Evolutionary conservation across 2,888 invertebrate species (phyloP), one percentile per base, ranked within the genome.

Genomic region (Patella pellucida): DNA sequence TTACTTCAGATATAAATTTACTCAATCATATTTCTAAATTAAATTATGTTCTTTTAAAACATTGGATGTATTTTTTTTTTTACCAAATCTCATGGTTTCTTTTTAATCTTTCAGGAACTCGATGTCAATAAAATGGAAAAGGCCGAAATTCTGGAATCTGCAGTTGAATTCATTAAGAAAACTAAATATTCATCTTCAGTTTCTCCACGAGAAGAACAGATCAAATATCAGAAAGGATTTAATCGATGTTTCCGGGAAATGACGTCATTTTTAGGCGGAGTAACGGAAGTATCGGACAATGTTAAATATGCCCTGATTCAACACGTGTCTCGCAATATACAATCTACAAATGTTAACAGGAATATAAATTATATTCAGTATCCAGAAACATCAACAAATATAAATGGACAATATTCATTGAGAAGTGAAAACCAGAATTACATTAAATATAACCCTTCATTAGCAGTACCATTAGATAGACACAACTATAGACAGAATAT

Each of bases 161-260:
- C 62, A 23, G 62, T 62, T 19, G 62, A 23, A 23, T 62, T 62
- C 14, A 62, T 62, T 23, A 62, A 62, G 62, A 62, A 62, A 14
- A 62, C 62, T 62, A 62, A 23, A 62, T 62, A 62, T 62, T 23
- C 62, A 62, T 9, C 23, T n/a, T n/a, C n/a, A n/a, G n/a, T n/a
- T n/a, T n/a, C n/a, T 12, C n/a, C 62, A n/a, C 19, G 19, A 62
- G 62, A 62, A 62, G 23, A 62, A 12, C 62, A 62, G 5, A 23
- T 23, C 19, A 16, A 19, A 62, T 62, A 23, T 62, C n/a, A 62
- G 14, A 62, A 11, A 62, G 62, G 62, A 62, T 62, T 19, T 14
- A 23, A 3, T 23, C n/a, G 19, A 62, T 62, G 62, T 62, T n/a
- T 62, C n/a, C 62, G 23, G 12, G 62, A 62, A 62, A 62, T 62